phyloP scores from a whole-genome alignment of 2,797 vertebrate genomes.

The Eidolon dupreanum region DNA sequence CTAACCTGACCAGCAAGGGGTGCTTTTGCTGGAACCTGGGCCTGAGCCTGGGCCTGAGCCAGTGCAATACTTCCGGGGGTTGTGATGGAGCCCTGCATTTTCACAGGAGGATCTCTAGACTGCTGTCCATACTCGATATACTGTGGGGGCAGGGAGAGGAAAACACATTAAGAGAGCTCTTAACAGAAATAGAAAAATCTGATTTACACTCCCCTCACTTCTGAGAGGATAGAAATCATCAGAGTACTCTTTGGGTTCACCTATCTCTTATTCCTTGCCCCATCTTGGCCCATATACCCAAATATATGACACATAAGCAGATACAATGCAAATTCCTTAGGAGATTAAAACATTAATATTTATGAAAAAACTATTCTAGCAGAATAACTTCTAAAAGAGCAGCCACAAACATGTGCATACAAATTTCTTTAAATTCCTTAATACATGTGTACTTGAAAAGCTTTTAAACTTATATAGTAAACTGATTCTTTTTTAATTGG shows the following conservation, averaged over 20 bases:
- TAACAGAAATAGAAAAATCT: conserved; percentile 1
- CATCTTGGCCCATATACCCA: neutral
- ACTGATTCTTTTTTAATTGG: neutral
- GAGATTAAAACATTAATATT: neutral
- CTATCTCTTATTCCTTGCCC: neutral
- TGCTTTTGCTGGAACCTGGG: conserved; percentile 94
- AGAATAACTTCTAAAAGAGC: neutral
- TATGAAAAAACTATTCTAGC: neutral
- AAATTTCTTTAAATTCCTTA: neutral
- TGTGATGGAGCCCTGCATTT: conserved; percentile 99
- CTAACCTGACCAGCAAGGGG: conserved; percentile 94
- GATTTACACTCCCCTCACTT: neutral
- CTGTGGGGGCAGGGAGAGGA: conserved; percentile 79
- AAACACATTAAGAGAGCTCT: conserved; percentile 37
- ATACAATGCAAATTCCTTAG: neutral
- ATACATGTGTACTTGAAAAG: neutral
- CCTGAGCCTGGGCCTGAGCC: conserved; percentile 94
- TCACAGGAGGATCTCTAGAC: conserved; percentile 99
- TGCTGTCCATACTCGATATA: conserved; percentile 99
- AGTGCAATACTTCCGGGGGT: conserved; percentile 98
- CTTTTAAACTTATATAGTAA: conserved; percentile 30
- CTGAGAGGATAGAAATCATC: neutral
- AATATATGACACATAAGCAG: neutral
- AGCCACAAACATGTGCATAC: neutral
- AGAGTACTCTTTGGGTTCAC: neutral